phyloP scores from a whole-genome alignment of 2,888 invertebrate genomes.

The Chymomyza amoena region DNA sequence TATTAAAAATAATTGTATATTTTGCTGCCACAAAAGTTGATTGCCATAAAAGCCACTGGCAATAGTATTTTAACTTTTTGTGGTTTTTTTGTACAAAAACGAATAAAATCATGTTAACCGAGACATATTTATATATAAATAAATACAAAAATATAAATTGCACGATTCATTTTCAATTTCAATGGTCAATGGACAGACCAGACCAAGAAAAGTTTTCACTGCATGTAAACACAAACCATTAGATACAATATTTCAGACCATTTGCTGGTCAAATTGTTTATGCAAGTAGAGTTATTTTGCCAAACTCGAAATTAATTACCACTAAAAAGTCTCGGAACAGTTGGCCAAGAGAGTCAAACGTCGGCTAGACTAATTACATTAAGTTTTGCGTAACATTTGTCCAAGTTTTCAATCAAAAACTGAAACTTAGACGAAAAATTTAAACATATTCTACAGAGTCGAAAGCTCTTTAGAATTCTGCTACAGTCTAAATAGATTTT shows the following conservation, averaged over 20 bases:
- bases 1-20: constrained; percentile 20
- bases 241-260: not conserved
- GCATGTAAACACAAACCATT: not conserved
- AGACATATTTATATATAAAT: not conserved
- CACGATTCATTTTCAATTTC: not conserved
- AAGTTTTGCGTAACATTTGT: constrained; percentile 5
- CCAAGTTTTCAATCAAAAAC: constrained; percentile 17
- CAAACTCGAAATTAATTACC: not conserved
- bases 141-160: not conserved
- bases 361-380: constrained; percentile 17
- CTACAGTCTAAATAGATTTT: not conserved
- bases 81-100: constrained; percentile 26
- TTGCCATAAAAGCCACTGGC: constrained; percentile 54
- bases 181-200: not conserved
- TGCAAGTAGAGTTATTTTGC: not conserved
- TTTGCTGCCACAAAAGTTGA: constrained; percentile 57
- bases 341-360: not conserved
- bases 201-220: not conserved
- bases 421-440: constrained; percentile 12
- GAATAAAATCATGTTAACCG: not conserved
- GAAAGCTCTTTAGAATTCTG: not conserved
- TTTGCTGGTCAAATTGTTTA: not conserved
- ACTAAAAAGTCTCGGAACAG: not conserved
- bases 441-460: not conserved
- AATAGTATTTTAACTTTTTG: constrained; percentile 41